Evolutionary conservation across 2,888 invertebrate genomes (phyloP).

Genomic region (Dendrolimus pini): DNA sequence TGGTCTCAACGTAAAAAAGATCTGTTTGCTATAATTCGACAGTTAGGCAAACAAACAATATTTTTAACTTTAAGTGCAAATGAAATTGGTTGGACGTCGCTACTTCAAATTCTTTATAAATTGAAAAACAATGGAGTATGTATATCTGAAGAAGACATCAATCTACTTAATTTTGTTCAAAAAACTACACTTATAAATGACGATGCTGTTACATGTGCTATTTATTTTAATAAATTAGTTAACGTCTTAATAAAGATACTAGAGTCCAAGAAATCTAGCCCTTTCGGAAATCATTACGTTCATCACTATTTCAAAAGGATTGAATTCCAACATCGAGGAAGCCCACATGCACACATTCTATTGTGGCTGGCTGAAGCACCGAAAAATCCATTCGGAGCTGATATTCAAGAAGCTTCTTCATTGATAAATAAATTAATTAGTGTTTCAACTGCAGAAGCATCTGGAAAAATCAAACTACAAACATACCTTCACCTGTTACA

Average conservation of each 20-base stretch:
- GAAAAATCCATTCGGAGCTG: constrained; percentile 14
- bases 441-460: constrained; percentile 24
- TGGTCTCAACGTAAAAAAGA: constrained; percentile 39
- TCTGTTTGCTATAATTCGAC: constrained; percentile 45
- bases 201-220: constrained; percentile 31
- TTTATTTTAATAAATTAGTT: constrained; percentile 39
- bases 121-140: constrained; percentile 21
- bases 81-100: constrained; percentile 34
- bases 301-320: constrained; percentile 31
- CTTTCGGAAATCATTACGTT: constrained; percentile 17
- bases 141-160: constrained; percentile 16
- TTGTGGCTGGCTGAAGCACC: constrained; percentile 38
- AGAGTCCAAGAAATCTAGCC: constrained; percentile 15
- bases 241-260: constrained; percentile 23
- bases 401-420: constrained; percentile 13
- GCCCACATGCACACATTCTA: constrained; percentile 34
- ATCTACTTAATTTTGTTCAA: constrained; percentile 14
- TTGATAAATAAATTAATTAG: constrained; percentile 25
- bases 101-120: constrained; percentile 33
- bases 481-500: constrained; percentile 31
- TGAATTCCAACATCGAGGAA: constrained; percentile 39
- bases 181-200: constrained; percentile 24
- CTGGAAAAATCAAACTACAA: constrained; percentile 25
- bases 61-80: constrained; percentile 46
- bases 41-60: constrained; percentile 37